These are phyloP conservation scores for Enchytraeus crypticus DNA, from an alignment of 2,888 invertebrate genomes.

Conservation along the genomic window DNA sequence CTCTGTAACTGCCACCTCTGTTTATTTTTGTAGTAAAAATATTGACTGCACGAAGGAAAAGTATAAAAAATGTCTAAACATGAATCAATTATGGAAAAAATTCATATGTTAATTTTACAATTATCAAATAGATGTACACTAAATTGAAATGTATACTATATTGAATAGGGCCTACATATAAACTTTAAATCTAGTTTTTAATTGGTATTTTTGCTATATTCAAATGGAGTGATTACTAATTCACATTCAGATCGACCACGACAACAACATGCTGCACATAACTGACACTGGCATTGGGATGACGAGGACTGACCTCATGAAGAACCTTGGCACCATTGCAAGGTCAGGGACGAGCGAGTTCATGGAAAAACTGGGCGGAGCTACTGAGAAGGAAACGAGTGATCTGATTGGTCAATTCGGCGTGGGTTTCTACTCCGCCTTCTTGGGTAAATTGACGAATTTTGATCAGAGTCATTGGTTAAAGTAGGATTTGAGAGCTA, in stretches of 20 bases:
- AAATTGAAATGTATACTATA: too few relatives aligned
- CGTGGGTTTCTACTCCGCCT: constrained; percentile 97
- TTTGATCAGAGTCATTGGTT: constrained; percentile 1
- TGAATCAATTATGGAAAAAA: too few relatives aligned
- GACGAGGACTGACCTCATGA: constrained; percentile 84
- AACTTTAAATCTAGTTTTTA: too few relatives aligned
- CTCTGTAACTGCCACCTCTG: too few relatives aligned
- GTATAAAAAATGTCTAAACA: too few relatives aligned
- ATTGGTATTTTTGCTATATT: too few relatives aligned
- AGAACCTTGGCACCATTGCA: constrained; percentile 95
- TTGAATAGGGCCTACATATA: too few relatives aligned
- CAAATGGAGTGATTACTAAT: too few relatives aligned
- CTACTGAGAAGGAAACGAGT: constrained; percentile 61
- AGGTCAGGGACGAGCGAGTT: constrained; percentile 96
- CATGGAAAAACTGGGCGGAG: constrained; percentile 66
- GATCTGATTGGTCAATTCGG: constrained; percentile 99
- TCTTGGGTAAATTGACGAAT: constrained; percentile 61
- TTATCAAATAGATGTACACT: neutral
- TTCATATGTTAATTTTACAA: too few relatives aligned
- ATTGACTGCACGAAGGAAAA: too few relatives aligned
- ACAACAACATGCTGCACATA: constrained; percentile 79
- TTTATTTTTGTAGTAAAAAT: too few relatives aligned
- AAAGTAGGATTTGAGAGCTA: too few relatives aligned
- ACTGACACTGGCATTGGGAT: constrained; percentile 96
- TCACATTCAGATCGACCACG: constrained; percentile 79